These are phyloP conservation scores for Caranx melampygus DNA, from an alignment of 2,113 vertebrate genomes.

Conservation along the genomic window DNA sequence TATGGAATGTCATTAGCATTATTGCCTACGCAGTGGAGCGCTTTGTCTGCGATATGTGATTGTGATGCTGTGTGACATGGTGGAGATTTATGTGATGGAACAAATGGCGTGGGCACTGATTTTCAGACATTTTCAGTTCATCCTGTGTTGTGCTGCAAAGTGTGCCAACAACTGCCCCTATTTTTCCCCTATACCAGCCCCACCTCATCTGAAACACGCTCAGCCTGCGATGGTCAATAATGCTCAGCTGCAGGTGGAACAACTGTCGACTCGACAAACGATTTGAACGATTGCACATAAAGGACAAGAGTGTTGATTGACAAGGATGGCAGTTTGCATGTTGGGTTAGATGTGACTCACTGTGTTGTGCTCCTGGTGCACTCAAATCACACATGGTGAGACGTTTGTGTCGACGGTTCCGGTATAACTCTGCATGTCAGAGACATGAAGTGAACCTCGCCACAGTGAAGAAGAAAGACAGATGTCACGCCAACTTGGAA, in stretches of 20 bases:
- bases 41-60: not conserved
- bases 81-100: not conserved
- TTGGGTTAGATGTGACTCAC: not conserved
- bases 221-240: not conserved
- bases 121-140: not conserved
- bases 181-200: not conserved
- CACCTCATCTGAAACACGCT: not conserved
- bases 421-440: not conserved
- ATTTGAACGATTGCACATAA: not conserved
- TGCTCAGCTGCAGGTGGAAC: not conserved
- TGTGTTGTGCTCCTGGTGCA: not conserved
- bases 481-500: slow-evolving; percentile 53
- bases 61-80: not conserved
- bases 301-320: not conserved
- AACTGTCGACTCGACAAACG: not conserved
- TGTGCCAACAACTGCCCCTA: too few relatives aligned
- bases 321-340: not conserved
- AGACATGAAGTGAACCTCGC: slow-evolving; percentile 5
- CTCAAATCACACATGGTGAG: not conserved
- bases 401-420: too few relatives aligned
- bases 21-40: not conserved
- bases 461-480: slow-evolving; percentile 22
- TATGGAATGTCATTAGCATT: not conserved
- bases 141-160: not conserved
- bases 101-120: not conserved